A percentile compares a stretch with the other conserved stretches of the same genome.
Conservation (phyloP, 2,888 invertebrate species). For the Pemphredon lugubris region DNA sequence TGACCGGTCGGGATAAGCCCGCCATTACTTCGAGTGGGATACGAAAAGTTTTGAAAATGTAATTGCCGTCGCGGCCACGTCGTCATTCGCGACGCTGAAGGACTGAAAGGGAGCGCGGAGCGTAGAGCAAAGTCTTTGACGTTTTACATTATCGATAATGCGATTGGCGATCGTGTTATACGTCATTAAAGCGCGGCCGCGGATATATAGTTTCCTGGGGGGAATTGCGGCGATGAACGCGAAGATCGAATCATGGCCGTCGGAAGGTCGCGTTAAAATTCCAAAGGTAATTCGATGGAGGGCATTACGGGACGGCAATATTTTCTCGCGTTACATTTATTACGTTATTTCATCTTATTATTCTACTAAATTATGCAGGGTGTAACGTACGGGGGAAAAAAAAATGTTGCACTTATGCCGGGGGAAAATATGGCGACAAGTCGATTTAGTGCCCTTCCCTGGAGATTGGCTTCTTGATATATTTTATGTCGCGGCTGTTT, state of each 20-base stretch:
- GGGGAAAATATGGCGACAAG: no score
- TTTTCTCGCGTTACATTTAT: conserved; percentile 21
- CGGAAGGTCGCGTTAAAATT: conserved; percentile 30
- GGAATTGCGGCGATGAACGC: background rate
- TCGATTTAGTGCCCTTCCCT: no score
- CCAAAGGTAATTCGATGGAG: conserved; percentile 13
- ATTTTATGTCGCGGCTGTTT: no score
- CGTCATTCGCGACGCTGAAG: conserved; percentile 15
- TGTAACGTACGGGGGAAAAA: no score
- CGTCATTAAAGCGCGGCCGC: conserved; percentile 36
- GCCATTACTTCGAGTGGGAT: conserved; percentile 1
- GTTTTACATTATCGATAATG: conserved; percentile 34
- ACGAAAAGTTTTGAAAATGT: conserved; percentile 23
- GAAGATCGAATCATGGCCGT: background rate
- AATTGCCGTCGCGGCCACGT: conserved; percentile 21
- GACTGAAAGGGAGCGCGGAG: conserved; percentile 7
- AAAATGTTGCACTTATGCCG: no score
- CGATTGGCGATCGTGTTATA: conserved; percentile 37
- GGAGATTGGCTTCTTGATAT: no score
- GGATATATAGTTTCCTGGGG: conserved; percentile 20
- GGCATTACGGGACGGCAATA: background rate
- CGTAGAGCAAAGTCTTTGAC: conserved; percentile 17
- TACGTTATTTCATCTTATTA: no score
- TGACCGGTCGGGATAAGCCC: background rate
- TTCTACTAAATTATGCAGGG: no score